These are phyloP conservation scores for Tragelaphus strepsiceros DNA, from an alignment of 2,113 vertebrate species.

Conservation along the genomic window DNA sequence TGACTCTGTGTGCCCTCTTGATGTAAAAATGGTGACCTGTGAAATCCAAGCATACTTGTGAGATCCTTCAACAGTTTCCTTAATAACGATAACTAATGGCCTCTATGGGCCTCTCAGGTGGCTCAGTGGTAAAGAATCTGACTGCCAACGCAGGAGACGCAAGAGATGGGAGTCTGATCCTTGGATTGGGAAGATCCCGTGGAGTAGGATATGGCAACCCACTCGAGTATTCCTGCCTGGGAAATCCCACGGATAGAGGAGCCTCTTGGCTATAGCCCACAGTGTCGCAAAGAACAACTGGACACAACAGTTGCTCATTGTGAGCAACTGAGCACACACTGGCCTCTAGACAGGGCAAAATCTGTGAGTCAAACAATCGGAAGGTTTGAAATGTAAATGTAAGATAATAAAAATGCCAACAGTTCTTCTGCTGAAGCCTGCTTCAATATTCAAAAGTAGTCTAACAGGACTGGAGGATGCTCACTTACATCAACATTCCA, in stretches of 20 bases:
- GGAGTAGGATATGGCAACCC: not conserved
- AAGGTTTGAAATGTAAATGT: constrained; percentile 12
- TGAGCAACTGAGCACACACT: not conserved
- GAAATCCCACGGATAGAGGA: not conserved
- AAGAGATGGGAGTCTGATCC: not conserved
- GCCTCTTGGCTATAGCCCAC: not conserved
- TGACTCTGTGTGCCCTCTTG: not conserved
- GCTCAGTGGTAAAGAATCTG: not conserved
- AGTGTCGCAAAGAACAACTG: not conserved
- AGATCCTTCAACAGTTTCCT: not conserved
- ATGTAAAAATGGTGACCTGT: not conserved
- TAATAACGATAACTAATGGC: not conserved
- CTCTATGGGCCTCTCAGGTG: not conserved
- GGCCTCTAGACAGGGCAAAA: not conserved
- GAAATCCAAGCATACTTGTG: constrained; percentile 21
- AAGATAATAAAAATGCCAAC: not conserved
- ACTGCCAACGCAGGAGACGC: not conserved
- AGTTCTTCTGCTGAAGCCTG: not conserved
- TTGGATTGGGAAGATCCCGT: not conserved
- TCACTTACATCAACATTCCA: not conserved
- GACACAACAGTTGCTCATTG: not conserved
- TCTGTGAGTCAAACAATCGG: not conserved
- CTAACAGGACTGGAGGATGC: not conserved
- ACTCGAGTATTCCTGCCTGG: not conserved
- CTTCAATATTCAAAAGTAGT: not conserved